Base-by-base conservation (phyloP, 30 jellyfish, hydroid and myxozoan genomes). In the Aurelia coerulea region DNA sequence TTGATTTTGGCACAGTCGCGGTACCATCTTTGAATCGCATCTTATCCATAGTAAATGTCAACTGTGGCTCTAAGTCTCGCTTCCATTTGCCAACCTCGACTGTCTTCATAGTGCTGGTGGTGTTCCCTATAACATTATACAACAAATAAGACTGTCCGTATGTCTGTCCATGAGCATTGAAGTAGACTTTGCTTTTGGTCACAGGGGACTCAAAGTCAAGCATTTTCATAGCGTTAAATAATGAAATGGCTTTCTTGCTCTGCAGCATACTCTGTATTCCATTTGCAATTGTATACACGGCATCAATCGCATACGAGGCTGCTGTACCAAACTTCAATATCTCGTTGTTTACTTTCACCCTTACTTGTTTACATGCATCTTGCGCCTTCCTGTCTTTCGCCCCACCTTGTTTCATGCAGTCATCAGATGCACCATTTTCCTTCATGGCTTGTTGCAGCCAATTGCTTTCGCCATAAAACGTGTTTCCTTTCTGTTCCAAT, bases 1-100 rank as follows among this genome's bases (percentile, higher is more conserved):
- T 56, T 34, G 99, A 90, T 33, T 62, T 12, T 41, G 99, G 99
- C 37, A 59, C 93, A 77, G 37, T 62, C 46, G 66, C 63, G 5
- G 82, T 58, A 19, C 87, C 94, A 42, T 85, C 84, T 58, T 90
- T 90, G 97, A 97, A 95, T 7, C 82, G 86, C 80, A 95, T 14
- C 1, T 64, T 69, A 17, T 62, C 76, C 77, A 75, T 70, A 29
- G 53, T 58, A 50, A 90, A 17, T 3, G 63, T 58, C n/a, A 84
- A 67, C 31, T 74, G 75, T 17, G 90, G 85, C 49, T 76, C 88
- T 1, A 33, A 60, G 16, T 77, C 91, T 58, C 74, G 59, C 54
- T 84, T 62, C 97, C 97, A 90, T 23, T 65, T 69, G 1, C 97
- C 99, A 76, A 77, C 79, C 41, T 68, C 19, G 37, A 49, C 80